Conservation (phyloP, 2,113 vertebrate species). For the Lanius collurio region DNA sequence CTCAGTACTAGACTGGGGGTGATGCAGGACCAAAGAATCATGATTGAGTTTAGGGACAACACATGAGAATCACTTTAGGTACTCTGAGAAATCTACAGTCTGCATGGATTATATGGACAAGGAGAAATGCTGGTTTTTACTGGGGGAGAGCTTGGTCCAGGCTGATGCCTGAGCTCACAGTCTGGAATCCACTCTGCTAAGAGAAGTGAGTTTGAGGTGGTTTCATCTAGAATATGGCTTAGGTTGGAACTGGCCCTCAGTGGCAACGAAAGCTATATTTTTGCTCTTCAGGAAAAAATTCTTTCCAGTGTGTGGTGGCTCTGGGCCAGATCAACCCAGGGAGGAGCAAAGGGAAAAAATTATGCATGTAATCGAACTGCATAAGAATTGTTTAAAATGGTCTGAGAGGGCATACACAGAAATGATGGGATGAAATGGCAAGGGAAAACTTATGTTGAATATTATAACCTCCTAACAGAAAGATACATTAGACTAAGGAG, state of each 20-base stretch:
- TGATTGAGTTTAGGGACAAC: neutral
- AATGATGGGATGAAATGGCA: conserved; percentile 51
- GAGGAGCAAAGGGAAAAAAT: conserved; percentile 37
- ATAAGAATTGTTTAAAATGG: conserved; percentile 37
- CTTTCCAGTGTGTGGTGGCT: neutral
- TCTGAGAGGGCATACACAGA: neutral
- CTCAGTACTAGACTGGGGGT: neutral
- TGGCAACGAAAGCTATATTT: neutral
- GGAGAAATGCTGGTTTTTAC: neutral
- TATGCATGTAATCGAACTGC: neutral
- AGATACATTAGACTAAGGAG: conserved; percentile 62
- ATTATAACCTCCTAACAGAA: conserved; percentile 71
- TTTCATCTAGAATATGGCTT: neutral
- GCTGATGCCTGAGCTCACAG: neutral
- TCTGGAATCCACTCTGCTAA: neutral
- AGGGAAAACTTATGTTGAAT: conserved; percentile 60
- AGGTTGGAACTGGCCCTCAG: neutral
- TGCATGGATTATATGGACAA: neutral
- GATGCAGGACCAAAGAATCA: neutral
- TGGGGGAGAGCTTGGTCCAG: neutral
- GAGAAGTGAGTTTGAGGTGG: neutral
- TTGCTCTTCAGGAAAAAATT: neutral
- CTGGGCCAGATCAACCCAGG: neutral
- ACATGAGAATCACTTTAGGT: neutral
- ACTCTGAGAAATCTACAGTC: neutral